These are phyloP conservation scores for Hirundichthys speculiger DNA, from an alignment of 2,113 vertebrate genomes.

Conservation along the genomic window DNA sequence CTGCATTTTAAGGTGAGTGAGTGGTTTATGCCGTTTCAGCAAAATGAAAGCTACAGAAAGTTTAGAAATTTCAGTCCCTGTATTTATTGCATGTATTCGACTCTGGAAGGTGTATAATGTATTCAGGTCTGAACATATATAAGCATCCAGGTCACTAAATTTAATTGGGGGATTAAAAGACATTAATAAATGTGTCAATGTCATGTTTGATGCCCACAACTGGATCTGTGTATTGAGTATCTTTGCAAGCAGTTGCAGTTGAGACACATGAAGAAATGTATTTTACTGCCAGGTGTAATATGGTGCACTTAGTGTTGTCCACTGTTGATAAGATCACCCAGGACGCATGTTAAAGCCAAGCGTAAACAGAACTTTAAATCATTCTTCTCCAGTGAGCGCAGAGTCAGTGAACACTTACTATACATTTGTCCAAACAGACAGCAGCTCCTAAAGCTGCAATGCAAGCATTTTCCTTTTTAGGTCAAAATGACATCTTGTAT, in stretches of 20 bases:
- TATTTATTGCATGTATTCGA: no score
- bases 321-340: background rate
- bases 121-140: background rate
- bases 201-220: background rate
- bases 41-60: no score
- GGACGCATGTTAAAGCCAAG: background rate
- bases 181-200: background rate
- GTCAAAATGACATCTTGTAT: conserved; percentile 4
- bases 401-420: conserved; percentile 6
- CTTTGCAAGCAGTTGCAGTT: background rate
- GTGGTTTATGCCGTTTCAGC: no score
- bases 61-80: no score
- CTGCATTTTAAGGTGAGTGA: no score
- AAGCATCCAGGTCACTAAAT: background rate
- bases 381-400: background rate
- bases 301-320: no score
- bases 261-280: no score
- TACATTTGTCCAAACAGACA: conserved; percentile 26
- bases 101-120: background rate
- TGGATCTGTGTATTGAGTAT: background rate
- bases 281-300: no score
- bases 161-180: background rate
- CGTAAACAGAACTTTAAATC: background rate
- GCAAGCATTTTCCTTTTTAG: conserved; percentile 21
- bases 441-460: conserved; percentile 10